Base-by-base conservation (phyloP, 2,888 invertebrate species). In the Heliothis peltigera region DNA sequence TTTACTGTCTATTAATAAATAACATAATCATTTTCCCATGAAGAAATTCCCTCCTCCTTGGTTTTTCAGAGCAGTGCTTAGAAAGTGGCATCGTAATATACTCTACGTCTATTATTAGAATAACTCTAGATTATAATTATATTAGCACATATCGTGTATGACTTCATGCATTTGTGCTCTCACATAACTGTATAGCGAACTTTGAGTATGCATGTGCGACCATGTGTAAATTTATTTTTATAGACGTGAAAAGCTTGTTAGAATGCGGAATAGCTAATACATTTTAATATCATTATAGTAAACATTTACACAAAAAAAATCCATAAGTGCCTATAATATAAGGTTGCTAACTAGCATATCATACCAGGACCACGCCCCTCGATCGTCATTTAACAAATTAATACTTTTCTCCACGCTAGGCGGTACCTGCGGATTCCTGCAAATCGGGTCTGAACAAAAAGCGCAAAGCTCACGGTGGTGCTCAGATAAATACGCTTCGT, bases 341-440 rank as follows among this genome's bases (percentile, higher is more conserved):
- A 49, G 60, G 42, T 66, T 55, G 55, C 21, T 76, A 71, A 73
- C 70, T 69, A 72, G 55, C 70, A 80, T 86, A 89, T 87, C 80
- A 84, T 80, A 74, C 67, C 35, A 48, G 57, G 62, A 57, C 84
- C 87, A 87, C 92, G 86, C 92, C 92, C 87, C 25, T 70, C 71
- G 82, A 73, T 86, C 84, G 83, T 77, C 86, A 86, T 88, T 89
- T 89, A 89, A 88, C 89, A 90, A 91, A 92, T 92, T 91, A 89
- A 89, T 89, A 87, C 77, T 86, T 89, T 88, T 88, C 84, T 81
- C 85, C 86, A 81, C 54, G 80, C 77, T 81, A 84, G 86, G 85
- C 86, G 85, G 91, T 92, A 91, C 91, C 92, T 92, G 91, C 90
- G 83, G 89, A 92, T 92, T 93, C 91, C 90, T 90, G 92, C 92